These are phyloP conservation scores for Corvus hawaiiensis DNA, from an alignment of 2,113 vertebrate genomes.

Conservation along the genomic window DNA sequence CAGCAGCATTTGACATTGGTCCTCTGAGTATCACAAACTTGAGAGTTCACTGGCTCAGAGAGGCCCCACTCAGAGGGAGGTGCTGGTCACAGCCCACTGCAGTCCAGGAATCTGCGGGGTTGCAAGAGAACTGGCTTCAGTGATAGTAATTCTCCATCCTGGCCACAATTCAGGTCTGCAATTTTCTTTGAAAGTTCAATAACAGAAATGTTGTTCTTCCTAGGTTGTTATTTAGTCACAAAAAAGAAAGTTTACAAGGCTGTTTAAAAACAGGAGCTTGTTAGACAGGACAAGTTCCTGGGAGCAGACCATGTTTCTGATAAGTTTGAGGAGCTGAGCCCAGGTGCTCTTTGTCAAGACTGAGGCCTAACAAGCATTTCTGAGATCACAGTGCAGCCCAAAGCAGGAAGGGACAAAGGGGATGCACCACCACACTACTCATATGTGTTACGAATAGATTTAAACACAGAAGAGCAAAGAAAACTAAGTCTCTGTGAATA, in stretches of 20 bases:
- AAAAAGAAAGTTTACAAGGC: neutral
- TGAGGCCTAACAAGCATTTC: neutral
- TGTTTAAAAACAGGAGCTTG: neutral
- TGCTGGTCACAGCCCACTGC: neutral
- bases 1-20: neutral
- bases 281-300: neutral
- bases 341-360: neutral
- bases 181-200: neutral
- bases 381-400: neutral
- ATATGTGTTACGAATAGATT: rapidly evolving
- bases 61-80: neutral
- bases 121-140: neutral
- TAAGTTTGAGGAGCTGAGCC: neutral
- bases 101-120: neutral
- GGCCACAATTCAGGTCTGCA: neutral
- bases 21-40: neutral
- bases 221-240: neutral
- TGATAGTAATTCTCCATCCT: neutral
- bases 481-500: neutral
- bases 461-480: neutral
- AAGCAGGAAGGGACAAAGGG: neutral
- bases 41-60: neutral
- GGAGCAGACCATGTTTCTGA: neutral
- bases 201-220: neutral
- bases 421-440: neutral